Evolutionary conservation across 2,113 vertebrate genomes (phyloP), one percentile per base, ranked within the genome.

Genomic region (Pyxicephalus adspersus): DNA sequence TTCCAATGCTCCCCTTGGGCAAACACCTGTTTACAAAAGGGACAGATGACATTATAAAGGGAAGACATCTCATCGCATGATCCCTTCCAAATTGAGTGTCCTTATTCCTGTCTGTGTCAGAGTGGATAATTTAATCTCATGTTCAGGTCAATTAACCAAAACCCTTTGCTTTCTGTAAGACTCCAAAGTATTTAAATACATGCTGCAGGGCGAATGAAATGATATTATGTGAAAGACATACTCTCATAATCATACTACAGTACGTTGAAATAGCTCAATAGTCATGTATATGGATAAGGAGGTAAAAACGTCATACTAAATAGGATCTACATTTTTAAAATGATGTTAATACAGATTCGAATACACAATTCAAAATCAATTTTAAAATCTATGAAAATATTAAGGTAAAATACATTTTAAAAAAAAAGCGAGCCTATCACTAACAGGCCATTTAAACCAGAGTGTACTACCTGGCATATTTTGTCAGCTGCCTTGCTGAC

Each of bases 21-120:
- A 92, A 92, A 93, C 91, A 91, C 90, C 91, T 93, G 91, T 88
- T 89, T 81, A 87, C 15, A 22, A 86, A n/a, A 91, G 15, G 73
- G 83, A 85, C 86, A 85, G 65, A 8, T 86, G 85, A 83, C 85
- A 86, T 88, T 86, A 88, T 70, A 74, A 86, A 85, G 87, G 85
- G 84, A 85, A 84, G 87, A 86, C 85, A 75, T 78, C 67, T 84
- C 67, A 86, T 89, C 87, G 86, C 77, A 85, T 66, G 80, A 78
- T 84, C 84, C 61, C 16, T 80, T 80, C 84, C 83, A 91, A 87
- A 89, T 83, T 84, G 86, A 83, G 71, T 61, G 82, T 83, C 76
- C 75, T 60, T 87, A 83, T 76, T 73, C 84, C 85, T 76, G 83
- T 71, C 78, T 87, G 77, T 83, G 77, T 86, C 86, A 89, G 64